Evolutionary conservation across 1,140 invertebrate genomes (phyloP).

Genomic region (Metaphire vulgaris): DNA sequence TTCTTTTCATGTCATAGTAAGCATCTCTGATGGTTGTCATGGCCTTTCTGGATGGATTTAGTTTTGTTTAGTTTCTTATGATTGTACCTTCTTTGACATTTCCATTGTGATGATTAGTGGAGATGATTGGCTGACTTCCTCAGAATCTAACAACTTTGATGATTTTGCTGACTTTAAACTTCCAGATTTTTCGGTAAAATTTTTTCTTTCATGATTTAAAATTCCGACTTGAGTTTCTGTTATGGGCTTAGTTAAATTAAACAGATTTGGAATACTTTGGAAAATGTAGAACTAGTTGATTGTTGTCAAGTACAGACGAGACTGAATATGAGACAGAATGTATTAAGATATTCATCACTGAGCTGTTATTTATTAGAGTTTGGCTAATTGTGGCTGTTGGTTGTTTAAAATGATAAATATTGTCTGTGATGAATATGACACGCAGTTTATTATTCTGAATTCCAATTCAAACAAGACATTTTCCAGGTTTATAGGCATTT

Average conservation of each 20-base stretch:
- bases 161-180: conserved; percentile 43
- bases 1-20: no score
- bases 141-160: background rate
- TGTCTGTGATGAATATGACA: no score
- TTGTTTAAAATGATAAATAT: background rate
- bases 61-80: no score
- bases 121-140: background rate
- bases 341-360: conserved; percentile 3
- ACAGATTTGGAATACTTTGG: background rate
- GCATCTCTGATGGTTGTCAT: no score
- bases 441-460: no score
- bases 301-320: background rate
- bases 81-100: no score
- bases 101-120: no score
- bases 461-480: no score
- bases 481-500: conserved; percentile 32
- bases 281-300: background rate
- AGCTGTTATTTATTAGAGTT: background rate
- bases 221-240: background rate
- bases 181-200: conserved; percentile 43
- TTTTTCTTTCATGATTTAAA: background rate
- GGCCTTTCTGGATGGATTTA: no score
- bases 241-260: background rate
- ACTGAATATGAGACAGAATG: background rate
- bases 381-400: background rate